phyloP scores from a whole-genome alignment of 2,113 vertebrate species.

The Orycteropus afer region DNA sequence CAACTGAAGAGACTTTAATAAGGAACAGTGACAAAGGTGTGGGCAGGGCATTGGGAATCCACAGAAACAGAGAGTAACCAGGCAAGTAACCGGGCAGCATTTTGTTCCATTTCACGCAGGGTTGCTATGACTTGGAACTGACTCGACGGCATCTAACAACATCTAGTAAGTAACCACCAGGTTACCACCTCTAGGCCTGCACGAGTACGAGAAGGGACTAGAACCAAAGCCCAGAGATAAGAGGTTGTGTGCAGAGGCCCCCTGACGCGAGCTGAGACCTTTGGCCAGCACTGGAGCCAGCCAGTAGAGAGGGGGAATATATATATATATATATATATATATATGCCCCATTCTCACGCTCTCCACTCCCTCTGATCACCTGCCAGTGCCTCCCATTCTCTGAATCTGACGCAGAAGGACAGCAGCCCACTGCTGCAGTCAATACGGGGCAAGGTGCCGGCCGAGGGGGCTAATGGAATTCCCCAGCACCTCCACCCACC shows the following conservation, averaged over 20 bases:
- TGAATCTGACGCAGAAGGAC: not conserved
- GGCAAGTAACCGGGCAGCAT: no score
- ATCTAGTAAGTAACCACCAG: no score
- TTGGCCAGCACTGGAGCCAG: not conserved
- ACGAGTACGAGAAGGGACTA: not conserved
- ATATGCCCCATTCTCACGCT: not conserved
- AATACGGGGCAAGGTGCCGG: not conserved
- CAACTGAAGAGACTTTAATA: constrained; percentile 10
- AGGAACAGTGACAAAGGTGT: not conserved
- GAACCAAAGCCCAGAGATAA: not conserved
- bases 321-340: no score
- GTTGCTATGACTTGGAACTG: no score
- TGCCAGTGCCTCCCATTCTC: not conserved
- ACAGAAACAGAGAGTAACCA: not conserved
- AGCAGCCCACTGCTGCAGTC: not conserved
- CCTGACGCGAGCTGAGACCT: not conserved
- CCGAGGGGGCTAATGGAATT: not conserved
- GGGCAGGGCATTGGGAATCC: not conserved
- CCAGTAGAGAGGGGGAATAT: no score
- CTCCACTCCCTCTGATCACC: not conserved
- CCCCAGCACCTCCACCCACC: not conserved
- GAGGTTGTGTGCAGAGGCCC: not conserved
- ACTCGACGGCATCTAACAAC: no score
- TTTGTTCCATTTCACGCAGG: no score
- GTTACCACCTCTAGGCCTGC: not conserved